phyloP scores from a whole-genome alignment of 2,888 invertebrate species.

The Sycophila texana region DNA sequence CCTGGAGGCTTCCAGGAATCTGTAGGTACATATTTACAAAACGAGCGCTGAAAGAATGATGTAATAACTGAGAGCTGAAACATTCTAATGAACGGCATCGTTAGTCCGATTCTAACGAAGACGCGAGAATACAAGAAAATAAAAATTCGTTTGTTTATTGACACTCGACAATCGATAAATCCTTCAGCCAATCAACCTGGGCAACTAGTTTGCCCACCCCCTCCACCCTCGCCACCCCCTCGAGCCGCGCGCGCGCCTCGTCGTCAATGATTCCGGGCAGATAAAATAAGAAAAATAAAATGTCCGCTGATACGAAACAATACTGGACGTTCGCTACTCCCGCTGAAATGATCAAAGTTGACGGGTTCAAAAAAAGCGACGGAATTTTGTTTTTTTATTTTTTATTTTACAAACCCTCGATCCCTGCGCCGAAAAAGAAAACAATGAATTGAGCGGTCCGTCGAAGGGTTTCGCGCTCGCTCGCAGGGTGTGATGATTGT shows the following conservation, averaged over 20 bases:
- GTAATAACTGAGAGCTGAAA: background rate
- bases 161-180: conserved; percentile 15
- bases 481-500: conserved; percentile 50
- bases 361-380: conserved; percentile 17
- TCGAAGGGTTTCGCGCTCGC: conserved; percentile 22
- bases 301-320: background rate
- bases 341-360: background rate
- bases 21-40: too few relatives aligned
- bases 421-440: conserved; percentile 15
- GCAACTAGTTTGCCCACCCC: too few relatives aligned
- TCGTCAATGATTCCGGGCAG: too few relatives aligned
- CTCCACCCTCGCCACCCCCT: too few relatives aligned
- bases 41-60: background rate
- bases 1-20: background rate
- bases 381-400: conserved; percentile 28
- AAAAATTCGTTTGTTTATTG: conserved; percentile 16
- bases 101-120: background rate
- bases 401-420: conserved; percentile 24
- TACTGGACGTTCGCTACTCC: background rate
- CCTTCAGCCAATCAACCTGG: background rate
- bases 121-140: background rate
- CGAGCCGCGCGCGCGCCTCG: too few relatives aligned
- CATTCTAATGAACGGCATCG: conserved; percentile 2
- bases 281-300: too few relatives aligned
- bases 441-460: conserved; percentile 35